These are phyloP conservation scores for Erethizon dorsatum DNA, from an alignment of 2,797 vertebrate genomes.

Conservation along the genomic window DNA sequence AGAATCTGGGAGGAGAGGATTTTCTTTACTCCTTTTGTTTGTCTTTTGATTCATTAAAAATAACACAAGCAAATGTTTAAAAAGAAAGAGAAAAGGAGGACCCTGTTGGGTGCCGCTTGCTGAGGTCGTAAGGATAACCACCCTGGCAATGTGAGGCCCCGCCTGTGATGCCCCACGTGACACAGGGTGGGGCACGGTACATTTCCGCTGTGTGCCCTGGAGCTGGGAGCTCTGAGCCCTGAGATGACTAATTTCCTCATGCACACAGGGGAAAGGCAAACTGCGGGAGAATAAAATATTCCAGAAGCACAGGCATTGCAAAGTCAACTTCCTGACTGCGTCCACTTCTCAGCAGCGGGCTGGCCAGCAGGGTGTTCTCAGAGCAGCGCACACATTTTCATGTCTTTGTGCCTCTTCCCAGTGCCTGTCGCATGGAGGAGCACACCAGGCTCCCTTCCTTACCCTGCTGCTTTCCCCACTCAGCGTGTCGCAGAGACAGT, in stretches of 20 bases:
- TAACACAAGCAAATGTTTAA: background rate
- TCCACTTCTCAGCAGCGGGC: background rate
- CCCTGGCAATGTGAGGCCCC: background rate
- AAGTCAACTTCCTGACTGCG: background rate
- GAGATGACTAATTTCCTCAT: background rate
- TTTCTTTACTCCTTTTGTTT: background rate
- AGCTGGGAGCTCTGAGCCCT: background rate
- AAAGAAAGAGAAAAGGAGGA: background rate
- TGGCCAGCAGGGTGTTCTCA: background rate
- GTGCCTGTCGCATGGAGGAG: background rate
- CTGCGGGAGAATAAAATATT: background rate
- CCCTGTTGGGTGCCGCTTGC: background rate
- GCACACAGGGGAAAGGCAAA: background rate
- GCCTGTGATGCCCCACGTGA: rapidly evolving
- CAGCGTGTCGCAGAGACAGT: background rate
- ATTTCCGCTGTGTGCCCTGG: background rate
- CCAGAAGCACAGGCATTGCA: background rate
- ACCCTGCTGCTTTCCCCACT: background rate
- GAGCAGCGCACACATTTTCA: rapidly evolving
- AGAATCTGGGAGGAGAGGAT: background rate
- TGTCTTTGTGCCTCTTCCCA: too few relatives aligned
- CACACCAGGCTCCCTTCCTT: background rate
- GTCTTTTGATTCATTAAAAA: background rate
- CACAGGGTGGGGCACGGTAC: too few relatives aligned
- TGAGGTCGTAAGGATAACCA: background rate